phyloP scores from a whole-genome alignment of 2,888 invertebrate genomes.

The Junonia oenone region DNA sequence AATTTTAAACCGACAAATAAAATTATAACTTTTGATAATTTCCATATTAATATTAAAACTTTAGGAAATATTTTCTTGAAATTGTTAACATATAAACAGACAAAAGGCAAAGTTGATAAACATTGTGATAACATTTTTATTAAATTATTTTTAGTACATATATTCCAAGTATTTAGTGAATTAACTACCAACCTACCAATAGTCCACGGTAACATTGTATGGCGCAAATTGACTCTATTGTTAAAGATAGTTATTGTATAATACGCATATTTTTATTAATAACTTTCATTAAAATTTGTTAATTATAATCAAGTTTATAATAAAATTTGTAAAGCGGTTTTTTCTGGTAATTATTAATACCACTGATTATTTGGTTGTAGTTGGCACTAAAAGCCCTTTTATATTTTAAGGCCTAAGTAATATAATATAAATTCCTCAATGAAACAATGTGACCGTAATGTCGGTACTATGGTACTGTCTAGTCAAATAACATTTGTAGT shows the following conservation, averaged over 20 bases:
- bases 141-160: slow-evolving; percentile 13
- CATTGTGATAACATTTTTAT: slow-evolving; percentile 17
- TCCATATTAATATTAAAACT: slow-evolving; percentile 12
- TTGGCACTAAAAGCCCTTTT: slow-evolving; percentile 47
- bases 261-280: neutral
- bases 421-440: slow-evolving; percentile 51
- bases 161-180: slow-evolving; percentile 10
- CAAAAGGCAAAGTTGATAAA: slow-evolving; percentile 8
- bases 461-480: slow-evolving; percentile 74
- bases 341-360: neutral
- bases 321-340: neutral
- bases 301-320: neutral
- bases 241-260: neutral
- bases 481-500: slow-evolving; percentile 72
- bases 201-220: neutral
- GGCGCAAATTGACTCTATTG: neutral
- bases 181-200: neutral
- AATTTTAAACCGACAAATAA: slow-evolving; percentile 9
- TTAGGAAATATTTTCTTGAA: slow-evolving; percentile 17
- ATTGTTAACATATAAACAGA: slow-evolving; percentile 9
- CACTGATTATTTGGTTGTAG: neutral
- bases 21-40: slow-evolving; percentile 18
- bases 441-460: slow-evolving; percentile 52
- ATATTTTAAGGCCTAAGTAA: slow-evolving; percentile 54
- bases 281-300: too few species aligned